Evolutionary conservation across 2,888 invertebrate species (phyloP).

Genomic region (Cheilosia urbana): DNA sequence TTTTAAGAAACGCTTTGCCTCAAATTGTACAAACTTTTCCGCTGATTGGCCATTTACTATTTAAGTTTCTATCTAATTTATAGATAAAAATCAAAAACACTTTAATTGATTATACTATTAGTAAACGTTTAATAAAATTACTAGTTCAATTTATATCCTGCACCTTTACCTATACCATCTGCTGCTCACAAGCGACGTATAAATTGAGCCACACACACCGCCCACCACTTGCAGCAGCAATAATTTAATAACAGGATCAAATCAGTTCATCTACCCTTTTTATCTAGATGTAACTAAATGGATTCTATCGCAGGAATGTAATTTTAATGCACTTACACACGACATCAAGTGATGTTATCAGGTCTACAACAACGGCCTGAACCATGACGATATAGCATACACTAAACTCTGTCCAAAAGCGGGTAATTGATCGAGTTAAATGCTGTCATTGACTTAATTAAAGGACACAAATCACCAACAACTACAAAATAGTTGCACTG

Average conservation of each 20-base stretch:
- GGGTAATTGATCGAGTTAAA: slow-evolving; percentile 74
- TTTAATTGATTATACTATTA: too few relatives aligned
- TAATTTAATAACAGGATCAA: slow-evolving; percentile 70
- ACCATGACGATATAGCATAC: slow-evolving; percentile 1
- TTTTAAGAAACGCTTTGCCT: too few relatives aligned
- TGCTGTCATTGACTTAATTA: slow-evolving; percentile 75
- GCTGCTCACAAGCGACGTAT: slow-evolving; percentile 24
- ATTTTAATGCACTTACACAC: slow-evolving; percentile 54
- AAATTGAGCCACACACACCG: slow-evolving; percentile 36
- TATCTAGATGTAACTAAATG: slow-evolving; percentile 20
- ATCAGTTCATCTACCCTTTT: slow-evolving; percentile 66
- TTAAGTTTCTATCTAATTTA: too few relatives aligned
- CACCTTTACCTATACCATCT: slow-evolving; percentile 13
- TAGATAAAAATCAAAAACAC: too few relatives aligned
- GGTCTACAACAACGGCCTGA: slow-evolving; percentile 9
- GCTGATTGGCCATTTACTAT: too few relatives aligned
- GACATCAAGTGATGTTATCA: slow-evolving; percentile 59
- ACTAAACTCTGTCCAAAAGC: slow-evolving; percentile 36
- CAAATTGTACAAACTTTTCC: too few relatives aligned
- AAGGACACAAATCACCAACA: slow-evolving; percentile 66
- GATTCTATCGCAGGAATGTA: slow-evolving; percentile 56
- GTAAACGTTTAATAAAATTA: too few relatives aligned
- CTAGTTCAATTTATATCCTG: too few relatives aligned
- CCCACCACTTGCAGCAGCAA: slow-evolving; percentile 52
- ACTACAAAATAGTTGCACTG: slow-evolving; percentile 62